A percentile compares a stretch with the other conserved stretches of the same genome.
These are phyloP conservation scores for Choristoneura fumiferana DNA, from an alignment of 1,140 invertebrate species.

Conservation along the genomic window DNA sequence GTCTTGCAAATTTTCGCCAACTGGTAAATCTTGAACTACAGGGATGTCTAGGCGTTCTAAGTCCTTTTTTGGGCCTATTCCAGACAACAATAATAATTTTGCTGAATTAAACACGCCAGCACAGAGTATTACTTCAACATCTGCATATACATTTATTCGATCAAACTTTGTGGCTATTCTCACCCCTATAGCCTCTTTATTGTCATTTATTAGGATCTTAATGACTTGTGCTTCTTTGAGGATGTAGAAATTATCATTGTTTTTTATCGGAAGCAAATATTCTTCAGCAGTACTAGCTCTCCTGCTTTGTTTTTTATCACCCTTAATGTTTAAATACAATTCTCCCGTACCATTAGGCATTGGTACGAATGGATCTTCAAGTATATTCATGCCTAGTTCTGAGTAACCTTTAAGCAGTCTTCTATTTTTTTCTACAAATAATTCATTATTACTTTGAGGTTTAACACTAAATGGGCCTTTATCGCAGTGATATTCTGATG, in stretches of 20 bases:
- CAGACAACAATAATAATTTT: constrained; percentile 52
- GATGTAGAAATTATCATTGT: constrained; percentile 81
- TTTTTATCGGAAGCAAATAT: constrained; percentile 57
- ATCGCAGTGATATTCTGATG: background rate
- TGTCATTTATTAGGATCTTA: constrained; percentile 34
- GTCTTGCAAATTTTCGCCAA: constrained; percentile 84
- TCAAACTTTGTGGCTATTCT: constrained; percentile 48
- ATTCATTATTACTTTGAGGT: background rate
- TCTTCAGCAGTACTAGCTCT: constrained; percentile 15
- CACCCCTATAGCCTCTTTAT: constrained; percentile 31
- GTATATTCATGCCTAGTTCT: background rate
- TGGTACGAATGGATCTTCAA: background rate
- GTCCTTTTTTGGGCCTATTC: constrained; percentile 46
- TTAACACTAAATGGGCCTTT: background rate
- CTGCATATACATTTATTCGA: constrained; percentile 69
- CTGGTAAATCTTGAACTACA: constrained; percentile 78
- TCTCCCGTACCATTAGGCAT: constrained; percentile 8
- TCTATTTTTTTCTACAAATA: background rate
- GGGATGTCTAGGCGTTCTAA: constrained; percentile 52
- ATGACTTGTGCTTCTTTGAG: constrained; percentile 79
- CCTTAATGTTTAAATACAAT: constrained; percentile 39
- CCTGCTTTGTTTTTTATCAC: constrained; percentile 56
- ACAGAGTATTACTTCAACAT: constrained; percentile 75
- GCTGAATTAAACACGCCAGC: constrained; percentile 66
- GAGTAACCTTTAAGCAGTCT: background rate